Base-by-base conservation (phyloP, 2,113 vertebrate species). In the Chlamydotis undulata region DNA sequence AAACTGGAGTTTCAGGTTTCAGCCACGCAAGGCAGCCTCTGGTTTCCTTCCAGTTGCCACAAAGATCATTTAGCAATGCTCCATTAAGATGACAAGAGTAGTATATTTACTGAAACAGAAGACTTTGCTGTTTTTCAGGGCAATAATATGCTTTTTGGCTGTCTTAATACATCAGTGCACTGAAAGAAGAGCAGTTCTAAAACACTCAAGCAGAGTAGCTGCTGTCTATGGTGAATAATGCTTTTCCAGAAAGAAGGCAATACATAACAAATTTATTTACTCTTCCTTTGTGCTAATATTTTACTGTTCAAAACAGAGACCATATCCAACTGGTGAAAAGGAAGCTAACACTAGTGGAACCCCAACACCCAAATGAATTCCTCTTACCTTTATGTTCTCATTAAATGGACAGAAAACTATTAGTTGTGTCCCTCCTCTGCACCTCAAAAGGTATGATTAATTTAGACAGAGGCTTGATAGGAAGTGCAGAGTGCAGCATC, bases 21-120 rank as follows among this genome's bases (percentile, higher is more conserved):
- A 94, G 4, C 74, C 49, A 80, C 64, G 76, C 55, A 67, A 91
- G 29, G 68, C 82, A 75, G 71, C 10, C 22, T 41, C 87, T 95
- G 90, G 79, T 39, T 39, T 89, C 63, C 90, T 96, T 93, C 85
- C 96, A 94, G 35, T 53, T 60, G 53, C 83, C 93, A 43, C 77
- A 85, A 77, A 83, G 77, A 90, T 89, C 84, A 93, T 61, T 79
- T 96, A 94, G 75, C 83, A 90, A 14, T 5, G 75, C 50, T 94
- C 96, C 96, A 95, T 95, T 96, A 95, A 89, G 69, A 94, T 31
- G 84, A 24, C 71, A 49, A 73, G 41, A 90, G 91, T 22, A 47
- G 74, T n/a, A 3, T 70, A 57, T 60, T 94, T 96, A 93, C 87
- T 78, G 71, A 94, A 92, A 91, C 56, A 88, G 91, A 18, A 90